Conservation (phyloP, 2,888 invertebrate species). For the Phania funesta region DNA sequence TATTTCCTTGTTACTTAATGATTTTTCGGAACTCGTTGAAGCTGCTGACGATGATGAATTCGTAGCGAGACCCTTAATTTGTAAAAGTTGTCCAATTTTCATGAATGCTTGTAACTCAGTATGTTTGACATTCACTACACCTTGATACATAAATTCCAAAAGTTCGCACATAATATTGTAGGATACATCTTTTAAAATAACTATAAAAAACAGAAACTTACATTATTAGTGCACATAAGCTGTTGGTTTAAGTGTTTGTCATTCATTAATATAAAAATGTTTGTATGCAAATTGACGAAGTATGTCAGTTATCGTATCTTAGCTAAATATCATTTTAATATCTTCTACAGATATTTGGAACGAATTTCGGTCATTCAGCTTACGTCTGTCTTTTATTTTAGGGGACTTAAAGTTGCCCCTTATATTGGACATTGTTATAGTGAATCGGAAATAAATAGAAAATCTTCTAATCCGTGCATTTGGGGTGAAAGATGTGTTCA, state of each 20-base stretch:
- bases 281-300: too few relatives aligned
- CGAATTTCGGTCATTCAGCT: too few relatives aligned
- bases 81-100: slow-evolving; percentile 81
- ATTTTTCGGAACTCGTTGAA: slow-evolving; percentile 75
- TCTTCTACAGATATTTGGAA: too few relatives aligned
- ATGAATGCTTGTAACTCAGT: slow-evolving; percentile 80
- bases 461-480: too few relatives aligned
- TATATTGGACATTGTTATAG: too few relatives aligned
- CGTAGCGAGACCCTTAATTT: slow-evolving; percentile 81
- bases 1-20: slow-evolving; percentile 67
- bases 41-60: slow-evolving; percentile 73
- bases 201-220: slow-evolving; percentile 74
- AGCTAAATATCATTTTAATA: too few relatives aligned
- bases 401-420: too few relatives aligned
- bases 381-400: too few relatives aligned
- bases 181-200: slow-evolving; percentile 83
- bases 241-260: background rate
- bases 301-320: too few relatives aligned
- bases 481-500: too few relatives aligned
- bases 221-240: background rate
- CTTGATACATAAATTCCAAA: slow-evolving; percentile 84
- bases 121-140: slow-evolving; percentile 82
- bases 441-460: too few relatives aligned
- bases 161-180: slow-evolving; percentile 82
- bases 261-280: too few relatives aligned